Evolutionary conservation across 1,140 invertebrate genomes (phyloP), one percentile per base, ranked within the genome.

Genomic region (Nilaparvata lugens): DNA sequence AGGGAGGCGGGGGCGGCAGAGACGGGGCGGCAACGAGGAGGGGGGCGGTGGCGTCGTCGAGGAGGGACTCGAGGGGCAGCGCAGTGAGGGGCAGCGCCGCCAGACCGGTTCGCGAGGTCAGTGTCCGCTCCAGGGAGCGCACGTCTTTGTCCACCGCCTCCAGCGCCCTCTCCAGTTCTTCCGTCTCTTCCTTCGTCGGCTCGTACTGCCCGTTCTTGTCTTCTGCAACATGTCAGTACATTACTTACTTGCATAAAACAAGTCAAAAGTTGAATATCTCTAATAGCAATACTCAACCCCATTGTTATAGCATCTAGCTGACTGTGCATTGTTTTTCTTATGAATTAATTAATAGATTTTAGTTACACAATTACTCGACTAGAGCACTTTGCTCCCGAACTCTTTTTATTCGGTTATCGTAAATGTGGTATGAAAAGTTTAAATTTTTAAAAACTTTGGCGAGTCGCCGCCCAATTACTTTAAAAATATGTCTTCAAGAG

Each of bases 81-180:
- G 54, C 43, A 2, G 62, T 28, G 4, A 61, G 58, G 0, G 64
- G 54, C 19, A 54, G 54, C n/a, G 64, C 43, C 9, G 62, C 54
- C 18, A 52, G 25, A 5, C 55, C 21, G 19, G 59, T 56, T 25
- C 62, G 54, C 9, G 60, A 58, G 21, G 59, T 54, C 11, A 58
- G 64, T 60, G 67, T 64, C 18, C 64, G 56, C 40, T 66, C 62
- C 65, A 88, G 73, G 62, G 83, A 86, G 68, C 85, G 81, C n/a
- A 87, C 83, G 66, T 87, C 85, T 70, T 86, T 85, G 68, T 89
- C 81, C 45, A 91, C 89, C 16, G 86, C 87, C 66, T 91, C 89
- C 45, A 93, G 72, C 7, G 88, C 89, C 52, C 89, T 81, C 71
- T 91, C 88, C 65, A 92, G 72, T 70, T 91, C 89, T 65, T 91